Evolutionary conservation across 2,113 vertebrate genomes (phyloP).

Genomic region (Bolborhynchus lineola): DNA sequence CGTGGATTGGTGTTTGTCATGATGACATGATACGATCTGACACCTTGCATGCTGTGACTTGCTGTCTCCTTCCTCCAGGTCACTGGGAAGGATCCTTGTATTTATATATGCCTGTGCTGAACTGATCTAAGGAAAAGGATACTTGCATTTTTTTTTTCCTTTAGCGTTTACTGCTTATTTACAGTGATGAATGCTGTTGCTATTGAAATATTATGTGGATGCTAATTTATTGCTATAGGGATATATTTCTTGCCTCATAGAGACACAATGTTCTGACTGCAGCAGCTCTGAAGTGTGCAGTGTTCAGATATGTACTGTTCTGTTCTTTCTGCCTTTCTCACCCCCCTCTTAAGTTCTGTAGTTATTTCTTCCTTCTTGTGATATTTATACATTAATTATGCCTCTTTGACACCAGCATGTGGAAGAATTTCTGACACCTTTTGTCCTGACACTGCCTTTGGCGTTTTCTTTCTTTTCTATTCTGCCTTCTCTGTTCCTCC

Average conservation of each 20-base stretch:
- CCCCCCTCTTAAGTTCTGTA: background rate
- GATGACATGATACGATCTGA: background rate
- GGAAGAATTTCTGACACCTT: background rate
- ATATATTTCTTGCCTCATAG: background rate
- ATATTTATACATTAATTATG: background rate
- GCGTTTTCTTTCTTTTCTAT: background rate
- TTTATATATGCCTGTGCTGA: background rate
- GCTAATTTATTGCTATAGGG: background rate
- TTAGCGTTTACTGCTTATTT: background rate
- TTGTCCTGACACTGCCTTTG: background rate
- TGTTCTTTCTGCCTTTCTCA: background rate
- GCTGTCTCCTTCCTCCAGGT: background rate
- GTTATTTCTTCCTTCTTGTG: background rate
- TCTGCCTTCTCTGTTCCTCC: background rate
- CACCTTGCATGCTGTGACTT: background rate
- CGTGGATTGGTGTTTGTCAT: background rate
- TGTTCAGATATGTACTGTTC: background rate
- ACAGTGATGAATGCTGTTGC: background rate
- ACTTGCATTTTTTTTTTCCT: background rate
- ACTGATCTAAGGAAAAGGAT: background rate
- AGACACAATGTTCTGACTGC: background rate
- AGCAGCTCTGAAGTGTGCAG: background rate
- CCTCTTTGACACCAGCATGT: background rate
- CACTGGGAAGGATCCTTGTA: background rate
- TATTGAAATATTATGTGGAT: background rate